Evolutionary conservation across 2,888 invertebrate species (phyloP), one percentile per base, ranked within the genome.

Genomic region (Phorcus lineatus): DNA sequence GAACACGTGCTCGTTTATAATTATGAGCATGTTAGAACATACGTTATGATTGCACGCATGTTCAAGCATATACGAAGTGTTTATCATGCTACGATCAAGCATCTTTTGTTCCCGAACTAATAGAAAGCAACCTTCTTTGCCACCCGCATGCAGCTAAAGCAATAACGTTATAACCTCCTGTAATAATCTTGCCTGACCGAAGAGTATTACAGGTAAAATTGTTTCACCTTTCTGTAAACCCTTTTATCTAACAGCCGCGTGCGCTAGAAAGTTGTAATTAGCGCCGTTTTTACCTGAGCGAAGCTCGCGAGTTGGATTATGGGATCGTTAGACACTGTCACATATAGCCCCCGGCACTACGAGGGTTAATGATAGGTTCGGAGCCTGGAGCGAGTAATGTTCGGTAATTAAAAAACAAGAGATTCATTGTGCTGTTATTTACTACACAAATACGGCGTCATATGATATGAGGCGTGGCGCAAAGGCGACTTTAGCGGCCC

Each of bases 321-420:
- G 28, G 24, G 62, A 31, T 62, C 28, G 28, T 62, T 62, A 62
- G 62, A 24, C 16, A 16, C 62, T 24, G 36, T 36, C 70, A 70
- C 36, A 36, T 70, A 36, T n/a, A 1, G n/a, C 70, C 40, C n/a
- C 13, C 28, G 40, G 31, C 31, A 40, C 36, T 36, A 70, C 40
- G 16, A 22, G 36, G 19, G 28, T 28, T 70, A 70, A 70, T 70
- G 70, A 70, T 17, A 19, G 40, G 70, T 70, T 70, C 70, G 40
- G 7, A 36, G 40, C 70, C 36, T 19, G 40, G 4, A 31, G 70
- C 28, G 31, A n/a, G 47, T 47, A 47, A 47, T 47, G 40, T 36
- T 40, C 36, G 36, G 70, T 70, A 70, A 70, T 70, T 70, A 70
- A 70, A 47, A 70, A 70, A 70, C 70, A 70, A 36, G 70, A 40